Base-by-base conservation (phyloP, 1,140 invertebrate genomes). In the Gryllus bimaculatus region DNA sequence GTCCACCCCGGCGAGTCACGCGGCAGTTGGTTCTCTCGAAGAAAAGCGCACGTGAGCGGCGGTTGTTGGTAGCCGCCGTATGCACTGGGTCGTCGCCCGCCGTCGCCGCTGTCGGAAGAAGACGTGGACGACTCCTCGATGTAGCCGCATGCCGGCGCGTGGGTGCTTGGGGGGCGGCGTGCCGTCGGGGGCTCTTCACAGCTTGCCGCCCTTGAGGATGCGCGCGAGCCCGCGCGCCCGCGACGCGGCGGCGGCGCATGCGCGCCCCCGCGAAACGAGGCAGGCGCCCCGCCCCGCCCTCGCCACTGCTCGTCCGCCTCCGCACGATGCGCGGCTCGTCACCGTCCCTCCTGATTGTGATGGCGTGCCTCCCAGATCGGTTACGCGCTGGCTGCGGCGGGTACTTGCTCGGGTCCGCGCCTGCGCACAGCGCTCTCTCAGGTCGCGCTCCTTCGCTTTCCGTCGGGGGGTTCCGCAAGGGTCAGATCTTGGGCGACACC, bases 291-390 rank as follows among this genome's bases (percentile, higher is more conserved):
- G 6, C 76, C 39, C 21, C 39, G 13, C 13, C 73, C 77, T 6
- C 7, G 47, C 15, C 48, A n/a, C 48, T 54, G 48, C 81, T 81
- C 8, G 79, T 80, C 75, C 8, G 82, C 80, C 76, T 90, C 90
- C 89, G 88, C 7, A 91, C 87, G 77, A 91, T 89, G 48, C 90
- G 87, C 74, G 89, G 86, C 83, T 91, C 79, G 90, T 91, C 66
- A 91, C 90, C 76, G 90, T 91, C 80, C n/a, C n/a, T n/a, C n/a
- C 90, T 91, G 89, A 91, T 91, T 78, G 90, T 90, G 81, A 90
- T 90, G 0, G 80, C n/a, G n/a, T n/a, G n/a, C n/a, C n/a, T n/a
- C n/a, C n/a, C n/a, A n/a, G n/a, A n/a, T n/a, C n/a, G n/a, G n/a
- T n/a, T n/a, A n/a, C n/a, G 81, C 89, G 86, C 83, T 90, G n/a